These are phyloP conservation scores for Martes flavigula DNA, from an alignment of 2,797 vertebrate species.

Conservation along the genomic window DNA sequence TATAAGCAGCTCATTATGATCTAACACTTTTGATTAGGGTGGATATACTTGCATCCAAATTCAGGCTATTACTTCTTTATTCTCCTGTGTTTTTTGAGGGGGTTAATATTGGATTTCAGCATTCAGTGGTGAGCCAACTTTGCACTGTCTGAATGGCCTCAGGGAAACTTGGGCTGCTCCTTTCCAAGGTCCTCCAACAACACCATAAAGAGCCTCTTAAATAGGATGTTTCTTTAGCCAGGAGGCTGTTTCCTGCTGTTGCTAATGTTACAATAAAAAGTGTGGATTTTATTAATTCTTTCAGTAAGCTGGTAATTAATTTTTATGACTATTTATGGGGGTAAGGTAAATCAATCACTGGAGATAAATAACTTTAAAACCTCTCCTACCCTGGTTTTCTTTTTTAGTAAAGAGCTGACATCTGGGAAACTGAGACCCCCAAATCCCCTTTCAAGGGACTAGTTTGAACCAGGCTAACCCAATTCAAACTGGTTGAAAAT, in stretches of 20 bases:
- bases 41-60: not conserved
- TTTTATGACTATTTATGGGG: conserved; percentile 37
- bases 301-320: conserved; percentile 37
- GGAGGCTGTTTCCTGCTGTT: not conserved
- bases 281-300: conserved; percentile 36
- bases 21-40: not conserved
- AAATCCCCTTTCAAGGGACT: not conserved
- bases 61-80: not conserved
- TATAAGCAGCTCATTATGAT: not conserved
- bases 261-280: not conserved
- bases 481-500: not conserved
- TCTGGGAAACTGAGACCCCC: not conserved
- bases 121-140: not conserved
- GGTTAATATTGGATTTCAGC: not conserved
- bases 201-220: not conserved
- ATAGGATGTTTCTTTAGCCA: not conserved
- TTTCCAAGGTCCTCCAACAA: not conserved
- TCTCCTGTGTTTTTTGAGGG: not conserved
- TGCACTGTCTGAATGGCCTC: not conserved
- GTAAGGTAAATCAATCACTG: not conserved
- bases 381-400: not conserved
- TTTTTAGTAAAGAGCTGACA: not conserved
- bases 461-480: not conserved
- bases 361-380: not conserved
- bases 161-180: no score